These are phyloP conservation scores for Vulpes lagopus DNA, from an alignment of 2,113 vertebrate species.

Conservation along the genomic window DNA sequence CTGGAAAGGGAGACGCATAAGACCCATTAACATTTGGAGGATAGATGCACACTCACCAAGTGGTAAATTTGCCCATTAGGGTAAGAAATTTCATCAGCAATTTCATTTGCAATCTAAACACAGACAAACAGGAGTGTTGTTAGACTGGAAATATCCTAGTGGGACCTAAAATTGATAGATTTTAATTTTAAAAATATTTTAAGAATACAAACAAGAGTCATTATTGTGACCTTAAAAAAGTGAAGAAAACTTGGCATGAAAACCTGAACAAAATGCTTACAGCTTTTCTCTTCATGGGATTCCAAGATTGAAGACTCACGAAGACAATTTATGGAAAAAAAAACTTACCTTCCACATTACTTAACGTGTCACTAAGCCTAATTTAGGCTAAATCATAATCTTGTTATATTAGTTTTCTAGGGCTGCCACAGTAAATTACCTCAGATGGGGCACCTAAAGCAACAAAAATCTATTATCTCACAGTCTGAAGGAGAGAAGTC, in stretches of 20 bases:
- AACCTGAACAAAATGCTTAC: not conserved
- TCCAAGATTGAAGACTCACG: not conserved
- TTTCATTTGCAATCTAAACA: constrained; percentile 40
- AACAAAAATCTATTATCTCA: not conserved
- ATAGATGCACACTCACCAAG: constrained; percentile 47
- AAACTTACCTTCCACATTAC: not conserved
- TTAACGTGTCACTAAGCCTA: not conserved
- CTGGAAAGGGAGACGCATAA: not conserved
- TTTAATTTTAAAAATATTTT: constrained; percentile 65
- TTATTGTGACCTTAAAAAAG: not conserved
- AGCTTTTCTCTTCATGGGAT: not conserved
- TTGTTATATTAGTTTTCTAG: not conserved
- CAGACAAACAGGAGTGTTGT: not conserved
- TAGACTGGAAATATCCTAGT: constrained; percentile 10
- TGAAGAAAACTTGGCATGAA: constrained; percentile 24
- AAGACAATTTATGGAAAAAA: not conserved
- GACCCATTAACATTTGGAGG: constrained; percentile 27
- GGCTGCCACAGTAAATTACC: not conserved
- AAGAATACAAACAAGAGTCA: not conserved
- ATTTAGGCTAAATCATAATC: not conserved
- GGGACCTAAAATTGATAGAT: constrained; percentile 37
- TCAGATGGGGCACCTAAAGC: not conserved
- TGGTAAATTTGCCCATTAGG: constrained; percentile 42
- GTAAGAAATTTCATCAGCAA: not conserved
- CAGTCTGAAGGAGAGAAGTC: not conserved